Evolutionary conservation across 2,113 vertebrate species (phyloP).

Genomic region (Chloroceryle aenea): DNA sequence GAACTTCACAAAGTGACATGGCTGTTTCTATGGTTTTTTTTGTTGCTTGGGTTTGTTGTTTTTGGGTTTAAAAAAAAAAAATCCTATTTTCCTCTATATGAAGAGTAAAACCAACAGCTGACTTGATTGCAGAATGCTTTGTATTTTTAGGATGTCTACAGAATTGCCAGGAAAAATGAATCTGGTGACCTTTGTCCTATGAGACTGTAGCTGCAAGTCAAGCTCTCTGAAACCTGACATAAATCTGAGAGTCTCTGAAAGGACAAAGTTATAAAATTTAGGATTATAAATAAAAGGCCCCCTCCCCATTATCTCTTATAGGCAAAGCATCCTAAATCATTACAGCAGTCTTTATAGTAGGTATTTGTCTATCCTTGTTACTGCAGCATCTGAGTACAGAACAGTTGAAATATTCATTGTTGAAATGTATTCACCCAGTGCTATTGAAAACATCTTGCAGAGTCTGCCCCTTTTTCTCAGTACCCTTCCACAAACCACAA

Average conservation of each 20-base stretch:
- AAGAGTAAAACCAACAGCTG: background rate
- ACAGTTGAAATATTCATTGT: background rate
- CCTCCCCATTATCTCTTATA: background rate
- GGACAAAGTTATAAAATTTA: background rate
- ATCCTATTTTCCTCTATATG: background rate
- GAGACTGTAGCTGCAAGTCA: background rate
- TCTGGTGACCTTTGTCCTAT: background rate
- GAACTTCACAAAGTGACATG: background rate
- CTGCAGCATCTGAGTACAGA: background rate
- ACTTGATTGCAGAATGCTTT: background rate
- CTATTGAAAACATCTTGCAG: background rate
- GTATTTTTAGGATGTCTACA: background rate
- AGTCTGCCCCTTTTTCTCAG: background rate
- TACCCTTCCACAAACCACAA: background rate
- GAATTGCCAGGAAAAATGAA: background rate
- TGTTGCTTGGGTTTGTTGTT: background rate
- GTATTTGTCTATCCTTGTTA: background rate
- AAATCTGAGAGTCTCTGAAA: constrained; percentile 5
- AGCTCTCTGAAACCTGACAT: background rate
- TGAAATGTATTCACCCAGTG: background rate
- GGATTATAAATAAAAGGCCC: background rate
- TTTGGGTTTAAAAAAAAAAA: background rate
- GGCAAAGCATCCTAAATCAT: background rate
- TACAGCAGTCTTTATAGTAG: background rate
- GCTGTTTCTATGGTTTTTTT: background rate